Evolutionary conservation across 2,797 vertebrate genomes (phyloP).

Genomic region (Muscicapa striata): DNA sequence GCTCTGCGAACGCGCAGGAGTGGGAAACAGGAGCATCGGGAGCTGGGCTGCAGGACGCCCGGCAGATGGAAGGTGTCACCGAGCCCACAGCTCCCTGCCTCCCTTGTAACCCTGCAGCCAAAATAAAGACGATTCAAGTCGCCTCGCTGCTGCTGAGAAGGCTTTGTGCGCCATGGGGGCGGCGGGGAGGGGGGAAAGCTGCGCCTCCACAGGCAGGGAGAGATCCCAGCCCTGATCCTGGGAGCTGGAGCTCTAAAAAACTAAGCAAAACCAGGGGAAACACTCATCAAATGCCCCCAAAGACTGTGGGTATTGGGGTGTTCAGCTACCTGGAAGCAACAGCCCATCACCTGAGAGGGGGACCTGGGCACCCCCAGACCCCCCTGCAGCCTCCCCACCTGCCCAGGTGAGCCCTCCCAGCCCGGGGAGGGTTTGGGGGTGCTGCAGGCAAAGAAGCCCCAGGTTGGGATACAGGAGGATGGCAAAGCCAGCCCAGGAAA

Average conservation of each 20-base stretch:
- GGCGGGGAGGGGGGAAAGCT: neutral
- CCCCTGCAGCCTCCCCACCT: neutral
- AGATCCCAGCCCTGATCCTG: neutral
- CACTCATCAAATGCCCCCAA: fast-evolving
- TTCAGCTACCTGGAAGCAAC: neutral
- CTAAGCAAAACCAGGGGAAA: fast-evolving
- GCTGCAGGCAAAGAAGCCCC: fast-evolving
- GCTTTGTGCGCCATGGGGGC: fast-evolving
- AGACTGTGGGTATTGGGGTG: fast-evolving
- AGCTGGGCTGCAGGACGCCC: neutral
- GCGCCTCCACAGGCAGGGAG: fast-evolving
- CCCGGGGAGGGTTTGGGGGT: neutral
- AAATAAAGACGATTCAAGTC: neutral
- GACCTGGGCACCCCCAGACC: neutral
- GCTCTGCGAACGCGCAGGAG: neutral
- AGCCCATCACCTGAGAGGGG: too few species aligned
- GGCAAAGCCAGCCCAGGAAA: neutral
- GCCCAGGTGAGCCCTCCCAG: neutral
- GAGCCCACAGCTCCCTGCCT: neutral
- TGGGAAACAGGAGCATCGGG: fast-evolving
- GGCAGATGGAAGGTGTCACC: neutral
- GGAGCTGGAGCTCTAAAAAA: neutral
- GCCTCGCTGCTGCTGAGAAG: neutral
- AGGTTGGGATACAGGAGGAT: fast-evolving
- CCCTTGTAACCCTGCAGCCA: neutral